Evolutionary conservation across 2,888 invertebrate species (phyloP).

Genomic region (Phymatocera aterrima): DNA sequence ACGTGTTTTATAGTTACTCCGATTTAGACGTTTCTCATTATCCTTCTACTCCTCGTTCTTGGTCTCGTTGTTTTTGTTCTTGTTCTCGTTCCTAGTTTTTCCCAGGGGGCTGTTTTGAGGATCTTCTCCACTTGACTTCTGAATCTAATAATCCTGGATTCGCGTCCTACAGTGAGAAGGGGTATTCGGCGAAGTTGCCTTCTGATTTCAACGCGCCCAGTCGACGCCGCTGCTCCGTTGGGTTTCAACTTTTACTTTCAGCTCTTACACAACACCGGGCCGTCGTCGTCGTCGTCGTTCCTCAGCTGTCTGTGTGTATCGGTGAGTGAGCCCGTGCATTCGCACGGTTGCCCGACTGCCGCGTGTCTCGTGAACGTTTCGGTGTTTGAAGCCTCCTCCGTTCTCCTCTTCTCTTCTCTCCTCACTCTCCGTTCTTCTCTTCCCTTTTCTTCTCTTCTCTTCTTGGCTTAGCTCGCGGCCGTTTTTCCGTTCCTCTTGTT

Average conservation of each 20-base stretch:
- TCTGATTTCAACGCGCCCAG: conserved; percentile 71
- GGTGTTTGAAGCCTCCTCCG: conserved; percentile 33
- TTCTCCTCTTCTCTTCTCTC: conserved; percentile 13
- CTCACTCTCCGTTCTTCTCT: neutral
- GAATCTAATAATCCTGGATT: conserved; percentile 35
- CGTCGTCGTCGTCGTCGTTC: conserved; percentile 63
- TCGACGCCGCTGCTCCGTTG: conserved; percentile 64
- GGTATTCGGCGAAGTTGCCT: conserved; percentile 35
- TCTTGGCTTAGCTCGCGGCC: neutral
- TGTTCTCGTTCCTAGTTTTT: conserved; percentile 37
- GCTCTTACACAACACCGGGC: conserved; percentile 72
- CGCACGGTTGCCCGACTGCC: conserved; percentile 45
- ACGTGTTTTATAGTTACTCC: neutral
- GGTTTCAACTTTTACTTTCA: conserved; percentile 75
- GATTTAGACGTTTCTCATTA: neutral
- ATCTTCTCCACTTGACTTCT: neutral
- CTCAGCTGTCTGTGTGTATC: conserved; percentile 43
- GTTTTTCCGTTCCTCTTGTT: neutral
- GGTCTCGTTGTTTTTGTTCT: neutral
- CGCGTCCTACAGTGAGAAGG: conserved; percentile 48
- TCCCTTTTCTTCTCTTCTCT: neutral
- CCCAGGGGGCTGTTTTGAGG: conserved; percentile 23
- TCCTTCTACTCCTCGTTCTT: conserved; percentile 23
- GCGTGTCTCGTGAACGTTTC: conserved; percentile 44
- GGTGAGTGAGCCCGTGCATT: conserved; percentile 42